A percentile compares a stretch with the other conserved stretches of the same genome.
phyloP scores from a whole-genome alignment of 1,140 invertebrate genomes.

The Nomia melanderi region DNA sequence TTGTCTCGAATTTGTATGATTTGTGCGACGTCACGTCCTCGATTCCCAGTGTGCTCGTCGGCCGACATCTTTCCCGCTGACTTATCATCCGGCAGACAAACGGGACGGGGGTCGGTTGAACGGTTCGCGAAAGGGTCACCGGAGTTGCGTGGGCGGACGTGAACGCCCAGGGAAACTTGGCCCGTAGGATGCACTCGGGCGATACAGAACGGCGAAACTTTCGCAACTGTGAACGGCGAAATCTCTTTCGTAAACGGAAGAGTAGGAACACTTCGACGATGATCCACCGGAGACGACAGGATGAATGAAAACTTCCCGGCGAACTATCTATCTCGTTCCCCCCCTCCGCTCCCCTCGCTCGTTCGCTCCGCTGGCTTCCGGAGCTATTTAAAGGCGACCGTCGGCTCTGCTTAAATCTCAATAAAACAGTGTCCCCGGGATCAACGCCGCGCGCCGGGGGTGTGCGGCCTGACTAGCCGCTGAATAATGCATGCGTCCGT shows the following conservation, averaged over 20 bases:
- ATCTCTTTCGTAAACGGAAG: conserved; percentile 20
- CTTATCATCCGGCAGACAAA: conserved; percentile 15
- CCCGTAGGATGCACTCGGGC: neutral
- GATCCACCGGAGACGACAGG: neutral
- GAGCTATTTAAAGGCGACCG: conserved; percentile 12
- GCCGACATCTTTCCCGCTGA: neutral
- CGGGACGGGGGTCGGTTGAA: neutral
- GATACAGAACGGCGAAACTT: conserved; percentile 14
- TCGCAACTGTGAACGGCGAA: neutral
- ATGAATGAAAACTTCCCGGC: neutral
- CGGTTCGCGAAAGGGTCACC: conserved; percentile 11
- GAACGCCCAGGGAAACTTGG: conserved; percentile 5
- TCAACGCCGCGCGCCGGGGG: neutral
- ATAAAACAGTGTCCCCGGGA: neutral
- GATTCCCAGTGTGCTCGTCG: neutral
- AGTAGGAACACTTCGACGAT: conserved; percentile 3
- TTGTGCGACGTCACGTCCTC: too few species aligned
- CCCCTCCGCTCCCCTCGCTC: too few species aligned
- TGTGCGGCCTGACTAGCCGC: neutral
- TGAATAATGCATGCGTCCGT: too few species aligned
- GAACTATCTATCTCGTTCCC: conserved; percentile 9
- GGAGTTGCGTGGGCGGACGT: neutral
- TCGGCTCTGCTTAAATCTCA: neutral
- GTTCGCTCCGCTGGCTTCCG: too few species aligned
- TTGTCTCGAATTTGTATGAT: too few species aligned